These are phyloP conservation scores for Drosophila malerkotliana DNA, from an alignment of 1,140 invertebrate genomes.

Conservation along the genomic window DNA sequence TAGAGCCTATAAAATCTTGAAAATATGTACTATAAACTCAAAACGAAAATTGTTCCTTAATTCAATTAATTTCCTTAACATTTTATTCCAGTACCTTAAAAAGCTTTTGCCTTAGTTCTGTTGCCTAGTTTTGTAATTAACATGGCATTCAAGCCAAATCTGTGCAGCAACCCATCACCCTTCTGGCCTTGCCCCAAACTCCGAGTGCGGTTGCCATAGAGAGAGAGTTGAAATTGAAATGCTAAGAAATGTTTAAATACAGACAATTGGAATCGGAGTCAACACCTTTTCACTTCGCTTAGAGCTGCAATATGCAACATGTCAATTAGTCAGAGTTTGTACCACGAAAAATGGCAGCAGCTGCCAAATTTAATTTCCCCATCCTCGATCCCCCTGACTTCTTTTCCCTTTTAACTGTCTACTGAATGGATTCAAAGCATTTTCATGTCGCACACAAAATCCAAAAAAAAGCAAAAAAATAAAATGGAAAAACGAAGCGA, in stretches of 20 bases:
- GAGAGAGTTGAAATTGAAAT: slow-evolving; percentile 55
- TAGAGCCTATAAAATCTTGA: neutral
- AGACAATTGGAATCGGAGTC: slow-evolving; percentile 24
- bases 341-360: slow-evolving; percentile 64
- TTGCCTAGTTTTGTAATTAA: slow-evolving; percentile 65
- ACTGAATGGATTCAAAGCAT: slow-evolving; percentile 78
- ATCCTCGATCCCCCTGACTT: slow-evolving; percentile 3
- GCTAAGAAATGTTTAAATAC: slow-evolving; percentile 52
- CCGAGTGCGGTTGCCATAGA: slow-evolving; percentile 47
- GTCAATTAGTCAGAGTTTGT: slow-evolving; percentile 71
- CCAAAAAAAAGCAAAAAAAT: neutral
- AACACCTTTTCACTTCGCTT: slow-evolving; percentile 36
- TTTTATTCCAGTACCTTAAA: neutral
- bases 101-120: slow-evolving; percentile 3
- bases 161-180: slow-evolving; percentile 5
- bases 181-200: slow-evolving; percentile 6
- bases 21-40: too few relatives aligned
- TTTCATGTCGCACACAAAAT: slow-evolving; percentile 62
- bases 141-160: slow-evolving; percentile 76
- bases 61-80: too few relatives aligned
- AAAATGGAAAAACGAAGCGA: slow-evolving; percentile 66
- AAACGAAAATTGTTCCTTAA: too few relatives aligned
- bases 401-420: slow-evolving; percentile 33
- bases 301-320: slow-evolving; percentile 61
- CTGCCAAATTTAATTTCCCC: slow-evolving; percentile 76